Conservation (phyloP, 2,113 vertebrate genomes). For the Ochotona princeps region DNA sequence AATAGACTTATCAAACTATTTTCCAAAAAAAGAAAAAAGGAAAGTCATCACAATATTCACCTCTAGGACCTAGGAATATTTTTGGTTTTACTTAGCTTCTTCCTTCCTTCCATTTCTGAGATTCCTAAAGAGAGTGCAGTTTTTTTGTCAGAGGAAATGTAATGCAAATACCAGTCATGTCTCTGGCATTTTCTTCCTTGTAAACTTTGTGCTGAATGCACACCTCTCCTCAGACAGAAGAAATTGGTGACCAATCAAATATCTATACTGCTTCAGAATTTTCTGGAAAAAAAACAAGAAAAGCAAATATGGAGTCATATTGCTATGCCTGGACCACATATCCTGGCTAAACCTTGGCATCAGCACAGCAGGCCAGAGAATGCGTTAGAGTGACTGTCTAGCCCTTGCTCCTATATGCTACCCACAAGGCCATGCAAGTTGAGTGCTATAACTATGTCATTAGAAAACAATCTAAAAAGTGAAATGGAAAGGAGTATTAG, state of each 20-base stretch:
- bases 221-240: background rate
- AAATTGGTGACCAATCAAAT: background rate
- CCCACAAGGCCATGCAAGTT: rapidly evolving
- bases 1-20: background rate
- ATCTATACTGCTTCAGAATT: background rate
- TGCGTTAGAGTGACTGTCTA: too few relatives aligned
- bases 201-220: background rate
- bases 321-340: background rate
- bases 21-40: background rate
- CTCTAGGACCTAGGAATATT: background rate
- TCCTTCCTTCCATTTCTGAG: background rate
- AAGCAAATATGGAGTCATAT: background rate
- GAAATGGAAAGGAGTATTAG: background rate
- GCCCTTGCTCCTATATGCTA: background rate
- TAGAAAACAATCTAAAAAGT: background rate
- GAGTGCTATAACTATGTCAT: background rate
- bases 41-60: background rate
- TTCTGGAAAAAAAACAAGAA: too few relatives aligned
- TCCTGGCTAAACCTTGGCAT: too few relatives aligned
- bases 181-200: background rate
- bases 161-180: background rate
- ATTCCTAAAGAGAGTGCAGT: background rate
- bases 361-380: background rate
- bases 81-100: background rate
- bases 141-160: background rate